Base-by-base conservation (phyloP, 35 echinoderm and acorn worm species). In the Patiria miniata region DNA sequence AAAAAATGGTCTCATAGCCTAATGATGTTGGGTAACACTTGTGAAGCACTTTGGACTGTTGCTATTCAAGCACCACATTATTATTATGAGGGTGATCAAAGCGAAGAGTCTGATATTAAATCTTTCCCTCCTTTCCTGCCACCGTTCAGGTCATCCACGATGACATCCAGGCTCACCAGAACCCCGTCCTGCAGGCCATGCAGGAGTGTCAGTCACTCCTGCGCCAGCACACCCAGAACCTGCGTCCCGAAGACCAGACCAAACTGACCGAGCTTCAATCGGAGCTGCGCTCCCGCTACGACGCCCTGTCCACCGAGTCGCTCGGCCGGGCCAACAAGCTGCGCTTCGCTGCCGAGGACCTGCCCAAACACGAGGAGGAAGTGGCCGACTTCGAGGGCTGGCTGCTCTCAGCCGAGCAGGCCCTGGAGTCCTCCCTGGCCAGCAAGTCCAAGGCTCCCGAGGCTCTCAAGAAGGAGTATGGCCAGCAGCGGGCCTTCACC, bases 131-230 rank as follows among this genome's bases (percentile, higher is more conserved):
- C 22, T 22, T 7, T 59, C 28, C 22, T 22, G 29, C 39, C n/a
- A 3, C 39, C 3, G 22, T 79, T 32, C 30, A 97, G 95, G 68
- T 77, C 19, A 97, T 95, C 37, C 93, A 99, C 77, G 93, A 99
- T 73, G 96, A 95, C 39, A 99, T 99, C 68, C 89, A 94, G 40
- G 90, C 90, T 40, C 96, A 95, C 83, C 93, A 99, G 65, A 94
- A 91, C 50, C 89, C 96, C 15, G 83, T 99, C 37, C 89, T 94
- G 1, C 96, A 99, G 53, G 77, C 96, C 0, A 68, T 90, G 15
- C 96, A 99, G 79, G 92, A 94, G 37, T 78, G 92, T 59, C 96
- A 99, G 77, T 86, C 91, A 50, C 90, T 98, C 38, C 86, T 99
- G 40, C 76, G 89, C 36, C 85, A 92, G 18, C 85, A 92, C 73